Conservation (phyloP, 2,113 vertebrate genomes). For the Pavo muticus region DNA sequence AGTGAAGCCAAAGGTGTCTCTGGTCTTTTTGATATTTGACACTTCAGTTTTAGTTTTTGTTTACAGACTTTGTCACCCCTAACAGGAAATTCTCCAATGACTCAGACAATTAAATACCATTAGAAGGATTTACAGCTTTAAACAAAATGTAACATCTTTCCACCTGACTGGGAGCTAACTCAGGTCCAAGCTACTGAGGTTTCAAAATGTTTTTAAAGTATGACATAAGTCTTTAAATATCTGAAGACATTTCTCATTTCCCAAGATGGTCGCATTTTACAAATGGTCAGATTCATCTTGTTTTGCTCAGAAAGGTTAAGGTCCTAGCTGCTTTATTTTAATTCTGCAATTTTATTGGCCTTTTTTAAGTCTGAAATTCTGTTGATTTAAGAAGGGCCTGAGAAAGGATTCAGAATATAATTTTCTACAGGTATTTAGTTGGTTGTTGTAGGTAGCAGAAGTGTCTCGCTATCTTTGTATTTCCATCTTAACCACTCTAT, state of each 20-base stretch:
- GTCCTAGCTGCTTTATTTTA: not conserved
- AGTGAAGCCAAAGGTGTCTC: not conserved
- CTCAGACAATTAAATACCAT: not conserved
- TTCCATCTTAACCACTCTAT: not conserved
- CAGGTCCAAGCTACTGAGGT: not conserved
- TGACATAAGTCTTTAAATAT: not conserved
- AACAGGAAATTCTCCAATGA: not conserved
- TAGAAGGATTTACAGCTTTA: conserved; percentile 15
- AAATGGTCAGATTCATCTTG: conserved; percentile 21
- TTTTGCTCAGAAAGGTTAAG: not conserved
- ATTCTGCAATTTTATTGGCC: not conserved
- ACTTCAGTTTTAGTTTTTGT: not conserved
- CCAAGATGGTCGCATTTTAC: not conserved
- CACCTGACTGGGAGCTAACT: not conserved
- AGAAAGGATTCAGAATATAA: not conserved
- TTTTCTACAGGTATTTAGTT: not conserved
- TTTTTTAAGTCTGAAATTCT: not conserved
- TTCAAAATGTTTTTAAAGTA: conserved; percentile 19
- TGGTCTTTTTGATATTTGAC: not conserved
- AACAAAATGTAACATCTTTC: not conserved
- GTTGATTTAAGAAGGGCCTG: not conserved
- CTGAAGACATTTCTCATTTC: not conserved
- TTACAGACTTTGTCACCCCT: not conserved
- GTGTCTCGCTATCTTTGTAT: not conserved
- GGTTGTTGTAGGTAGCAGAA: not conserved